Percentiles rank a stretch among this genome's conserved stretches.
Conservation (phyloP, 30 jellyfish, hydroid and myxozoan genomes). For the Chrysaora quinquecirrha region DNA sequence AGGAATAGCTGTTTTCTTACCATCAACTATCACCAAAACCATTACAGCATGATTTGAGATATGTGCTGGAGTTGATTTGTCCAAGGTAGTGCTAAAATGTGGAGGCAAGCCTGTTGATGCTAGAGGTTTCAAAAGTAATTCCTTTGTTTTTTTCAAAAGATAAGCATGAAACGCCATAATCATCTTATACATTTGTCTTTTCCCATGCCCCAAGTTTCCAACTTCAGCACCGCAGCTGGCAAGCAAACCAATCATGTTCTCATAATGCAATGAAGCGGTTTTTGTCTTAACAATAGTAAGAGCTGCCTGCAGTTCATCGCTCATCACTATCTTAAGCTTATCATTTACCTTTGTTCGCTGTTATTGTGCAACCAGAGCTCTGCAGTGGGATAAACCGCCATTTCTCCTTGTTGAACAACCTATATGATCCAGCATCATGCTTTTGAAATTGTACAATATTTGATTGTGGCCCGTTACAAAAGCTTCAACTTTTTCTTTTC, state of each 20-base stretch:
- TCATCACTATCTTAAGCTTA: background rate
- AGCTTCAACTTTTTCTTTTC: background rate
- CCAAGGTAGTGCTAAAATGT: slow-evolving; percentile 27
- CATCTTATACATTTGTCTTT: background rate
- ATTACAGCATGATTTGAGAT: slow-evolving; percentile 36
- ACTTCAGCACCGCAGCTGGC: background rate
- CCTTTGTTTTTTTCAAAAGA: background rate
- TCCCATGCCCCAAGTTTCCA: background rate
- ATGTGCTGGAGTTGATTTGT: slow-evolving; percentile 49
- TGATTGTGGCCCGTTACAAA: background rate
- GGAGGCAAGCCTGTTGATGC: slow-evolving; percentile 51
- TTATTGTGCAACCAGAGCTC: background rate
- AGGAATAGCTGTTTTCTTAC: slow-evolving; percentile 47
- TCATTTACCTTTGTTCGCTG: background rate
- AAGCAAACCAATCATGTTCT: background rate
- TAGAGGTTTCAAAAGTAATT: background rate
- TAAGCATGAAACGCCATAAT: background rate
- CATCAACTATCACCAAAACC: slow-evolving; percentile 48
- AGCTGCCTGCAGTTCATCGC: background rate
- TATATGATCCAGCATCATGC: background rate
- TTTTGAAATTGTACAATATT: background rate
- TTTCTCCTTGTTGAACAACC: background rate
- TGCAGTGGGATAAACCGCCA: background rate
- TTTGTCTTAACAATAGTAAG: background rate
- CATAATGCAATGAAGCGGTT: background rate